These are phyloP conservation scores for Nesometra sesokonis DNA, from an alignment of 35 echinoderm and acorn worm genomes.

Conservation along the genomic window DNA sequence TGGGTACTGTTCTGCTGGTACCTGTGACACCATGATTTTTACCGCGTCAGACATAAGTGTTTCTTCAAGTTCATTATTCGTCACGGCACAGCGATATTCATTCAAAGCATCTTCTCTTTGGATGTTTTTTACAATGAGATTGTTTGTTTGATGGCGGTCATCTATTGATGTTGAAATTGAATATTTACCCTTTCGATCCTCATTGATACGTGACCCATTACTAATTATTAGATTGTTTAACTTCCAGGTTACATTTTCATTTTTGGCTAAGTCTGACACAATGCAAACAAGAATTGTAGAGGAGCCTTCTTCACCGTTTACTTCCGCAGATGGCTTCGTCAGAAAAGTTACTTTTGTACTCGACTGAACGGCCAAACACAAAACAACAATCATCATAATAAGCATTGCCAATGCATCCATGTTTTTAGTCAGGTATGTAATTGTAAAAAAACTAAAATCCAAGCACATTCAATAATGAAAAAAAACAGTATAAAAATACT, in stretches of 20 bases:
- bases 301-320: background rate
- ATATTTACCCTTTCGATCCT: background rate
- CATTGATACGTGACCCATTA: background rate
- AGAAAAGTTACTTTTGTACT: background rate
- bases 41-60: background rate
- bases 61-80: background rate
- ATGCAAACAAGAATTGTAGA: background rate
- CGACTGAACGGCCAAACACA: background rate
- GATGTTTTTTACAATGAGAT: background rate
- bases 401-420: background rate
- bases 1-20: background rate
- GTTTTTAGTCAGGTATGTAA: background rate
- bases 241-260: background rate
- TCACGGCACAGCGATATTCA: background rate
- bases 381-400: background rate
- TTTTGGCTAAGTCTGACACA: background rate
- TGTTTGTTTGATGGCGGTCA: background rate
- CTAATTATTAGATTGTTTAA: background rate
- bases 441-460: no score
- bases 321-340: background rate
- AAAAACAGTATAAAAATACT: no score
- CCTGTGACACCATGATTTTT: background rate
- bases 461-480: no score
- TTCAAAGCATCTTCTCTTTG: background rate
- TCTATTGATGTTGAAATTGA: background rate